Evolutionary conservation across 2,797 vertebrate species (phyloP).

Genomic region (Furcifer pardalis): DNA sequence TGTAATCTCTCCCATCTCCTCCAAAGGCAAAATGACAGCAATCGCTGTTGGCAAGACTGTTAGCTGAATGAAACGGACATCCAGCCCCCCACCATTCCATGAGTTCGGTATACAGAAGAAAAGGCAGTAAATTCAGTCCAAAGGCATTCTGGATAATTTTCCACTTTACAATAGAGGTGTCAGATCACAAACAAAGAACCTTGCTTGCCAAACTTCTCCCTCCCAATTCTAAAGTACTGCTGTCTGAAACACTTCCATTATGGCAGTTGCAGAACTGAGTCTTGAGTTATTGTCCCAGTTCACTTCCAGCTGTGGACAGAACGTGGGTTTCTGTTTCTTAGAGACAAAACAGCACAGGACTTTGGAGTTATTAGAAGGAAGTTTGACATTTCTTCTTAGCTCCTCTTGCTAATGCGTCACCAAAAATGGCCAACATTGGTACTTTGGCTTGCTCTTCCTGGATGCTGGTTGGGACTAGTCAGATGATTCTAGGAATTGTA

Average conservation of each 20-base stretch:
- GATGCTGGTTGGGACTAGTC: too few relatives aligned
- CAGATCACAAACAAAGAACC: background rate
- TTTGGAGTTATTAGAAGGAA: background rate
- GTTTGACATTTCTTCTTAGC: background rate
- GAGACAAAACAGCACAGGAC: background rate
- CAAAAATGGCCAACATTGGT: background rate
- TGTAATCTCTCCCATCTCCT: background rate
- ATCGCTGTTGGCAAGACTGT: background rate
- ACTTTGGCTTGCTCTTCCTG: background rate
- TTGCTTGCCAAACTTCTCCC: background rate
- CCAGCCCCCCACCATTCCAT: background rate
- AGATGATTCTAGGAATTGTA: background rate
- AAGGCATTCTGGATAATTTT: background rate
- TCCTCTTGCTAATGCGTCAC: background rate
- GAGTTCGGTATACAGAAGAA: background rate
- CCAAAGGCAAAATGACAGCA: constrained; percentile 36
- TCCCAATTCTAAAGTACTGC: background rate
- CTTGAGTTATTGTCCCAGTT: background rate
- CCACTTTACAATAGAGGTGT: too few relatives aligned
- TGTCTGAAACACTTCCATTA: background rate
- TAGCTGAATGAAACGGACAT: background rate
- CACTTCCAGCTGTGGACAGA: background rate
- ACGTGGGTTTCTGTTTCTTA: constrained; percentile 6
- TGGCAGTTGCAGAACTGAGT: background rate
- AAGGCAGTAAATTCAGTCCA: background rate